A percentile compares a stretch with the other conserved stretches of the same genome.
These are phyloP conservation scores for Grantiella picta DNA, from an alignment of 2,113 vertebrate species.

Conservation along the genomic window DNA sequence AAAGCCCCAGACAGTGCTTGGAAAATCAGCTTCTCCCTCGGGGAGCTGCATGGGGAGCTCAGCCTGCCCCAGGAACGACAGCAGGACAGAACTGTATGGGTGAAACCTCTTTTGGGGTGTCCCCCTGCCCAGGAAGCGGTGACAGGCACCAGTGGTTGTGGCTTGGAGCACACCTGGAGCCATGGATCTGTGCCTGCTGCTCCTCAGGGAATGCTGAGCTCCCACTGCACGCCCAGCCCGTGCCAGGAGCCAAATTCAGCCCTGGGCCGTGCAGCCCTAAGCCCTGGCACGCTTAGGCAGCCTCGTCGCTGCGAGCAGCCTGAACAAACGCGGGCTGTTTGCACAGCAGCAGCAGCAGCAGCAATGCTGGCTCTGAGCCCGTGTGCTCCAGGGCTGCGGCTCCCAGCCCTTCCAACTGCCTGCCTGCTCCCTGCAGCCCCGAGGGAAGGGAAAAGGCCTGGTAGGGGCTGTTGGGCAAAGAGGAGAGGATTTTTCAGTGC, in stretches of 20 bases:
- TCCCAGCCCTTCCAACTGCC: rapidly evolving
- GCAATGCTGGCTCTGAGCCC: slow-evolving; percentile 4
- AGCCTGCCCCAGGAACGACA: rapidly evolving
- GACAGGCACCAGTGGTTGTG: rapidly evolving
- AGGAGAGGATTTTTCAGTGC: neutral
- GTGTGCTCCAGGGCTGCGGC: neutral
- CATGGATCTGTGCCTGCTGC: rapidly evolving
- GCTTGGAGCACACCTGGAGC: neutral
- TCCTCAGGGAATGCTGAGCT: neutral
- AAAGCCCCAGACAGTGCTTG: neutral
- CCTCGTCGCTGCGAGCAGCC: neutral
- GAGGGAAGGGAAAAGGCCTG: neutral
- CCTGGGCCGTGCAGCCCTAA: neutral
- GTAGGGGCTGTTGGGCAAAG: neutral
- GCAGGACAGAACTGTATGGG: rapidly evolving
- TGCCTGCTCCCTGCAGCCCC: neutral
- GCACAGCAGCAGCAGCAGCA: neutral
- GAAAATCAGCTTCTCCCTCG: neutral
- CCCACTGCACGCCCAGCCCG: rapidly evolving
- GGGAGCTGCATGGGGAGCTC: neutral
- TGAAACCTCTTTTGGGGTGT: neutral
- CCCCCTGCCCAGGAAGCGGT: rapidly evolving
- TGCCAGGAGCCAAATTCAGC: neutral
- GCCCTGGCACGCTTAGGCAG: slow-evolving; percentile 3
- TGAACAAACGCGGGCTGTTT: neutral